Evolutionary conservation across 2,113 vertebrate species (phyloP), one percentile per base, ranked within the genome.

Genomic region (Nothoprocta perdicaria): DNA sequence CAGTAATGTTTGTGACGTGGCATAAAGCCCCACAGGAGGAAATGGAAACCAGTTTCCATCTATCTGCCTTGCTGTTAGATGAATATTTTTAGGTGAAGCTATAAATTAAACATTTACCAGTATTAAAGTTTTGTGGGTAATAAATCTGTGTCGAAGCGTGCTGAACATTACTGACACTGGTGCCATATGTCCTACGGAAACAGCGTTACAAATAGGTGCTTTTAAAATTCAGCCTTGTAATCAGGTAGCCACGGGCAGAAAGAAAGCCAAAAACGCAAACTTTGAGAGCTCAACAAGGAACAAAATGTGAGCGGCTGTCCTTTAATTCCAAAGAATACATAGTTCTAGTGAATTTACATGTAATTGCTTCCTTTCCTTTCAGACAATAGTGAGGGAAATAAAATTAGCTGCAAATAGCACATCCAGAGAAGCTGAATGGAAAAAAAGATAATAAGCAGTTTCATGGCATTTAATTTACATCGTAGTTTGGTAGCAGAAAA

Each of bases 61-160:
- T 17, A 43, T 91, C 66, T 83, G 48, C 38, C 52, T 78, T 55
- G n/a, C n/a, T 78, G 35, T 80, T 89, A 89, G 68, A 61, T 83
- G 80, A 87, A 80, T 89, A 80, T 58, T 92, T 87, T 86, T 71
- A 87, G 90, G 55, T 87, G 27, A 80, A 91, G 61, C 57, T 72
- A 77, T 94, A 92, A 91, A 95, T 95, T 85, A 94, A 92, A 40
- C 68, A 72, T 83, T 87, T 82, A 77, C 12, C 29, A 41, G 24
- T 80, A 40, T 85, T 93, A 85, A 85, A 60, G 26, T 75, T 92
- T 87, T 78, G 68, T 89, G 35, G 21, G 23, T 50, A 80, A 91
- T 89, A 75, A 87, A 72, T 89, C 61, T n/a, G 12, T 73, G 27
- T 78, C 0, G 2, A 63, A 91, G 38, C 31, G 16, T 10, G 46